These are phyloP conservation scores for Leuciscus waleckii DNA, from an alignment of 2,797 vertebrate genomes.

Conservation along the genomic window DNA sequence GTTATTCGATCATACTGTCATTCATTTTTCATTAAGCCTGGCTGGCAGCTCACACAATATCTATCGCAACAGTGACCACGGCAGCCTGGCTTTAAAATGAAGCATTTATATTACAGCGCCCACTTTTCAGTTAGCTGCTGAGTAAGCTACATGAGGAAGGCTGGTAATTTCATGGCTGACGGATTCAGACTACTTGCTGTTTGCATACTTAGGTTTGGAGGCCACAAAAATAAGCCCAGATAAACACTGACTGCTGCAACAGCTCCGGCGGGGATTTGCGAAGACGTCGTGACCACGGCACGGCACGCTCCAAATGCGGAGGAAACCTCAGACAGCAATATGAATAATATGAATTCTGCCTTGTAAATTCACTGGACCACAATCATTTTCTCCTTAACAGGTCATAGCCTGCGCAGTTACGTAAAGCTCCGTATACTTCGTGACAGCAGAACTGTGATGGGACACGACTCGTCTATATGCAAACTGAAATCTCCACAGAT, in stretches of 20 bases:
- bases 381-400: constrained; percentile 26
- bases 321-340: constrained; percentile 33
- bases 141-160: constrained; percentile 61
- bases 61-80: constrained; percentile 40
- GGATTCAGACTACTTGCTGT: constrained; percentile 64
- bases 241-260: constrained; percentile 38
- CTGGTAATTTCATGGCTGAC: constrained; percentile 71
- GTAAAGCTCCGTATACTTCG: constrained; percentile 25
- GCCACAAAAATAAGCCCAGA: constrained; percentile 52
- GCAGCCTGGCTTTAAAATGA: constrained; percentile 46
- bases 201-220: constrained; percentile 54
- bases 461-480: constrained; percentile 42
- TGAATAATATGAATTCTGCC: constrained; percentile 22
- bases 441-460: constrained; percentile 49
- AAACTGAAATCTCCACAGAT: constrained; percentile 58
- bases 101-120: constrained; percentile 42
- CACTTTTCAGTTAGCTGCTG: constrained; percentile 42
- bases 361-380: constrained; percentile 8
- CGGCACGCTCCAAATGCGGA: background rate
- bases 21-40: constrained; percentile 42
- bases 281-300: constrained; percentile 4
- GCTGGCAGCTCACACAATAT: constrained; percentile 33
- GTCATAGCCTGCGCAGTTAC: constrained; percentile 23
- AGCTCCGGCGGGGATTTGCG: constrained; percentile 17
- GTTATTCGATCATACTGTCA: constrained; percentile 27